Evolutionary conservation across 1,140 invertebrate genomes (phyloP).

Genomic region (Neocloeon triangulifer): DNA sequence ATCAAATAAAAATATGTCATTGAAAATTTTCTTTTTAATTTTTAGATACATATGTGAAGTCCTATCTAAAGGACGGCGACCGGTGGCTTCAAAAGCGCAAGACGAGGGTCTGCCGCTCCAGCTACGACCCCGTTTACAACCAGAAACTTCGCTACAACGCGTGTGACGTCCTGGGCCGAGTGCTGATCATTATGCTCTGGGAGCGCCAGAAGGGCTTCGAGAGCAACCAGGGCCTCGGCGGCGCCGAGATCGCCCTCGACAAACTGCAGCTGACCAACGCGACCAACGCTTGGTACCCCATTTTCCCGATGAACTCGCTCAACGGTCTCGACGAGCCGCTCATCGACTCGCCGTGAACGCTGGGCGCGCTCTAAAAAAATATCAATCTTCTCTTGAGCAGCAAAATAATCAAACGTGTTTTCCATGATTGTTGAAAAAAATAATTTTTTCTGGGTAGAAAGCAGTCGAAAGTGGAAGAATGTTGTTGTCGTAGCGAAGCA

Average conservation of each 20-base stretch:
- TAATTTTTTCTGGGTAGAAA: too few species aligned
- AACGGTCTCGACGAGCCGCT: too few species aligned
- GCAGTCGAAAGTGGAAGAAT: too few species aligned
- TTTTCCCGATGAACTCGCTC: slow-evolving; percentile 52
- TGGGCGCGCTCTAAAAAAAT: too few species aligned
- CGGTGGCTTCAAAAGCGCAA: slow-evolving; percentile 77
- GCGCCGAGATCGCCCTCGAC: slow-evolving; percentile 61
- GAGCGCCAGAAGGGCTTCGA: slow-evolving; percentile 44
- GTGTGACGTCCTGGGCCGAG: slow-evolving; percentile 62
- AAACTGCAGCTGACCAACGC: slow-evolving; percentile 49
- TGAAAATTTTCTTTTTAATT: too few species aligned
- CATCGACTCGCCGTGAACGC: slow-evolving; percentile 49
- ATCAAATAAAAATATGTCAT: too few species aligned
- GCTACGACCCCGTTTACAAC: slow-evolving; percentile 57
- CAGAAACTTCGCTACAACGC: slow-evolving; percentile 72
- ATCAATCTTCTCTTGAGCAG: too few species aligned
- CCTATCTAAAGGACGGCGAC: slow-evolving; percentile 69
- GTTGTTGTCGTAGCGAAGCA: too few species aligned
- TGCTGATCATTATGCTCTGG: slow-evolving; percentile 74
- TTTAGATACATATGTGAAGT: slow-evolving; percentile 88
- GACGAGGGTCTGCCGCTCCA: slow-evolving; percentile 55
- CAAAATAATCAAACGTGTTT: too few species aligned
- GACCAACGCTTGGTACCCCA: slow-evolving; percentile 68
- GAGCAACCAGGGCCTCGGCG: slow-evolving; percentile 68
- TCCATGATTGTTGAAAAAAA: too few species aligned